Conservation (phyloP, 2,797 vertebrate species). For the Spondyliosoma cantharus region DNA sequence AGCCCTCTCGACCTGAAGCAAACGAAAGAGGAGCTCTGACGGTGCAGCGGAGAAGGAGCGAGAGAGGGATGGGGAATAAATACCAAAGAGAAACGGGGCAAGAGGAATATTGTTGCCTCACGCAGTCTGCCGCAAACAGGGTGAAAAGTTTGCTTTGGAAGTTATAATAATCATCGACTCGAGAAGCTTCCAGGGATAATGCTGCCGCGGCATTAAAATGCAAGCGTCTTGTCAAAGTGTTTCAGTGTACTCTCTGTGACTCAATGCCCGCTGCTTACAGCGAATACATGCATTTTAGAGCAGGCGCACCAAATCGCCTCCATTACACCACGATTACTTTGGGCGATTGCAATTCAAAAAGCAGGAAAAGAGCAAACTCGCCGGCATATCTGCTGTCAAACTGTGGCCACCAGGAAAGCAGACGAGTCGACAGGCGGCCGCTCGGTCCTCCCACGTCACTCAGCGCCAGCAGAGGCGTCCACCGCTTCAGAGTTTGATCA, state of each 20-base stretch:
- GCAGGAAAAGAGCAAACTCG: constrained; percentile 9
- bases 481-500: constrained; percentile 31
- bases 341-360: constrained; percentile 37
- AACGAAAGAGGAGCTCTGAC: constrained; percentile 50
- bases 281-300: constrained; percentile 58
- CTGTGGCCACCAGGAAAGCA: constrained; percentile 24
- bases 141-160: constrained; percentile 50
- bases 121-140: constrained; percentile 8
- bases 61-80: constrained; percentile 9
- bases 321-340: constrained; percentile 52
- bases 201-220: constrained; percentile 45
- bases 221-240: constrained; percentile 39
- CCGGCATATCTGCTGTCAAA: constrained; percentile 40
- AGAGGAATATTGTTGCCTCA: constrained; percentile 1
- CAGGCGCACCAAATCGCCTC: constrained; percentile 38
- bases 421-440: constrained; percentile 30
- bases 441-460: constrained; percentile 27
- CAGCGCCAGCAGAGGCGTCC: constrained; percentile 12
- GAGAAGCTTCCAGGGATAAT: constrained; percentile 53
- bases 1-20: constrained; percentile 43
- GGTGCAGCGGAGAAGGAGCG: background rate
- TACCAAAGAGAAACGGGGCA: constrained; percentile 13
- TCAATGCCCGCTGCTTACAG: constrained; percentile 18
- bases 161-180: constrained; percentile 35
- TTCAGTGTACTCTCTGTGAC: constrained; percentile 23